Base-by-base conservation (phyloP, 2,113 vertebrate genomes). In the Ramphastos sulfuratus region DNA sequence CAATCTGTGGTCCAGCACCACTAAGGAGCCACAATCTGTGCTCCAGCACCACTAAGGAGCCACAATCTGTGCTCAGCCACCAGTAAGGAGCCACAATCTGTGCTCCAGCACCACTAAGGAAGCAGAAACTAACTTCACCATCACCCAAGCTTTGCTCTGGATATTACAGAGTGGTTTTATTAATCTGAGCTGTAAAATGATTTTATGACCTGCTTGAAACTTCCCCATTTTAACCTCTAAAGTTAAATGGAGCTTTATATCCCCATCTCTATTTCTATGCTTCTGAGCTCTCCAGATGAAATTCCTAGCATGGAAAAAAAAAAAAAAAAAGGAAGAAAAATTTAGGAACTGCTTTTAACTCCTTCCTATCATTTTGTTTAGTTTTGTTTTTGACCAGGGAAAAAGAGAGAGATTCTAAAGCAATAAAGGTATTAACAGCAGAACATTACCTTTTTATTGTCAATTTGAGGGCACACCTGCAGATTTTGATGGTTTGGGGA, bases 401-500 rank as follows among this genome's bases (percentile, higher is more conserved):
- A 42, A 44, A 18, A 42, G 37, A 39, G 7, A 7, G 12, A n/a
- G 31, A 67, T 37, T 59, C 74, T 35, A 72, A 72, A 91, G 44
- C 12, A 39, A 9, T 20, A 30, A 71, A 85, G 5, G 35, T 82
- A 17, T 28, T 31, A 75, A 39, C 30, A 84, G 33, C 14, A 79
- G 23, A 48, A 67, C 12, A 74, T 91, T 67, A 87, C 75, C 60
- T 85, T 76, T 64, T 56, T 85, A 76, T 52, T 82, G 64, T 63
- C 48, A 79, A 37, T 69, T 92, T 91, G 92, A 94, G 81, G 79
- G 33, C 64, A 87, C 79, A 87, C 75, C 72, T 92, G 91, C 87
- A 93, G 84, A 80, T n/a, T 82, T 82, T 92, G 55, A 67, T 54
- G 58, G 37, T 3, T 86, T 42, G 37, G 71, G 44, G 7, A 6